Percentiles rank a stretch among this genome's conserved stretches.
These are phyloP conservation scores for Salvelinus sp. DNA, from an alignment of 2,113 vertebrate genomes.

Conservation along the genomic window DNA sequence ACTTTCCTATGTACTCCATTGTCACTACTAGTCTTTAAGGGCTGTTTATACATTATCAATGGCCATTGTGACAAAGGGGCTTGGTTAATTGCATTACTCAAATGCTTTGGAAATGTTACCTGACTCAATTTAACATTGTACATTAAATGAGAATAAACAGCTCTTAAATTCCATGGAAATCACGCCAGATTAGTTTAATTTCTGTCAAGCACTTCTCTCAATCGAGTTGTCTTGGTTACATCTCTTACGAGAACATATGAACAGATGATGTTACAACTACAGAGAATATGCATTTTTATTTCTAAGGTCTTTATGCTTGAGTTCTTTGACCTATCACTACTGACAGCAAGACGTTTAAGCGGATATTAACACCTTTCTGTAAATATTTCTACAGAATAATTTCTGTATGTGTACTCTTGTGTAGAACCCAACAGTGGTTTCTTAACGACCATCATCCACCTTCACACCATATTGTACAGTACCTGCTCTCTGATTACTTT, in stretches of 20 bases:
- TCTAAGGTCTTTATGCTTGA: conserved; percentile 30
- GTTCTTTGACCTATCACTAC: conserved; percentile 56
- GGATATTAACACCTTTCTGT: conserved; percentile 53
- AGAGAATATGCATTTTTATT: conserved; percentile 54
- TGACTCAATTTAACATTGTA: background rate
- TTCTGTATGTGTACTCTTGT: background rate
- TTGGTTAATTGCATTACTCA: background rate
- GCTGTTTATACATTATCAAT: conserved; percentile 22
- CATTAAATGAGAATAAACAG: conserved; percentile 14
- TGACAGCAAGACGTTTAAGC: conserved; percentile 63
- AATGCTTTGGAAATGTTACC: conserved; percentile 37
- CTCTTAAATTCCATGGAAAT: conserved; percentile 4
- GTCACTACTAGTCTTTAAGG: background rate
- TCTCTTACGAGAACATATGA: conserved; percentile 22
- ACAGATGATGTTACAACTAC: conserved; percentile 44
- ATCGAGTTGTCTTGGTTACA: background rate
- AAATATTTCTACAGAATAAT: conserved; percentile 33
- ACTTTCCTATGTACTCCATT: background rate
- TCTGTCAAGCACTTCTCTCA: background rate
- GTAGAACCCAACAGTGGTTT: conserved; percentile 18
- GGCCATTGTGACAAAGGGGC: background rate
- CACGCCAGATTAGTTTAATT: background rate
- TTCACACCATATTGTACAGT: conserved; percentile 7
- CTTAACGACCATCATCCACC: background rate
- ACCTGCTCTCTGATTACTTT: conserved; percentile 44